These are phyloP conservation scores for Hymenopus coronatus DNA, from an alignment of 2,888 invertebrate species.

Conservation along the genomic window DNA sequence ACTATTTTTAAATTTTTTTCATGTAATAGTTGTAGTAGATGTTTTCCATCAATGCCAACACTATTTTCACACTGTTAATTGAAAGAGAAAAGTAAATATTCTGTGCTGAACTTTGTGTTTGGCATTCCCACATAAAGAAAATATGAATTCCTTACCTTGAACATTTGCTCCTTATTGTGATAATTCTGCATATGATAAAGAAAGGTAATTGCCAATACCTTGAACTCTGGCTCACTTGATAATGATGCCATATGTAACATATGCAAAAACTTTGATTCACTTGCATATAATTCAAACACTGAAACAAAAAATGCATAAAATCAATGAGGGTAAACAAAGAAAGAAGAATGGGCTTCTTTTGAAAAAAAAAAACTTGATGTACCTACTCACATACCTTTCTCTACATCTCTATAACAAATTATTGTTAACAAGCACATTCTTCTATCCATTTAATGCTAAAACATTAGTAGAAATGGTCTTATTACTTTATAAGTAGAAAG, in stretches of 20 bases:
- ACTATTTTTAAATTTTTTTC: neutral
- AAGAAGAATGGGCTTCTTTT: neutral
- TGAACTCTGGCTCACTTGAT: neutral
- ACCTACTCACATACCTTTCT: too few relatives aligned
- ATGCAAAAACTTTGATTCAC: conserved; percentile 7
- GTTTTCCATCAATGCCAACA: neutral
- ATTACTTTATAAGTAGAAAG: too few relatives aligned
- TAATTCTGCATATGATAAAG: conserved; percentile 13
- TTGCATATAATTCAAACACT: neutral
- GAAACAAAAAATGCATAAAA: neutral
- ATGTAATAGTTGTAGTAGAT: neutral
- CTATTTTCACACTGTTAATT: neutral
- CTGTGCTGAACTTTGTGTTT: neutral
- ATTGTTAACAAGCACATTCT: too few relatives aligned
- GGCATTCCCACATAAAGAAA: neutral
- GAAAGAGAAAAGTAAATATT: neutral
- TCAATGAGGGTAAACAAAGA: too few relatives aligned
- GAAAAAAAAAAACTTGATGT: too few relatives aligned
- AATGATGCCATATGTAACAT: neutral
- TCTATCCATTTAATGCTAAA: too few relatives aligned
- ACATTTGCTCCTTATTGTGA: neutral
- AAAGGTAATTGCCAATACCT: neutral
- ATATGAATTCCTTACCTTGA: neutral
- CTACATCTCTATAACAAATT: too few relatives aligned
- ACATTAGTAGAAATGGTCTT: too few relatives aligned